Percentiles rank a stretch among this genome's conserved stretches.
Evolutionary conservation across 1,140 invertebrate species (phyloP).

Genomic region (Meloidogyne exigua): DNA sequence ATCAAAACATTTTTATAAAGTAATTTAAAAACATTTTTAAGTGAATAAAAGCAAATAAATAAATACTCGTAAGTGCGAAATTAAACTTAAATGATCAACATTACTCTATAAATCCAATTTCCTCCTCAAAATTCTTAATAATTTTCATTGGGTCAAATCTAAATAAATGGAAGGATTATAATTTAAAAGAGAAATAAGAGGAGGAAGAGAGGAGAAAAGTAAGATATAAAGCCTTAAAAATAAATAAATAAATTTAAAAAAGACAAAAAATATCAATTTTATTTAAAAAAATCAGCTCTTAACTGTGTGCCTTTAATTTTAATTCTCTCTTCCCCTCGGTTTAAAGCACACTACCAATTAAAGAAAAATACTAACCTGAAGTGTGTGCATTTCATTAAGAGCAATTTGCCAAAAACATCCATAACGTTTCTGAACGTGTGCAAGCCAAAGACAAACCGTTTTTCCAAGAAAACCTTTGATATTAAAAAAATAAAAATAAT

Average conservation of each 20-base stretch:
- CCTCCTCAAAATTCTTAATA: neutral
- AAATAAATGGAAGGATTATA: neutral
- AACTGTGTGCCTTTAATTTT: neutral
- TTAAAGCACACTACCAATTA: neutral
- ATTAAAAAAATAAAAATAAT: neutral
- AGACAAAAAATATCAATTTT: neutral
- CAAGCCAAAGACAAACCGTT: neutral
- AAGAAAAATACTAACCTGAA: neutral
- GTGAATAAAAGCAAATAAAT: too few species aligned
- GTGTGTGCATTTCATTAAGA: neutral
- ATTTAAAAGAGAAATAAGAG: neutral
- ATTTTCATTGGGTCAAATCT: neutral
- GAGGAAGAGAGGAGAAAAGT: neutral
- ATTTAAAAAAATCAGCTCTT: neutral
- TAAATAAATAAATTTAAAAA: neutral
- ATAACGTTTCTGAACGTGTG: neutral
- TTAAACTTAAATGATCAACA: too few species aligned
- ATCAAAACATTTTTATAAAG: too few species aligned
- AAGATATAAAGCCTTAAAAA: neutral
- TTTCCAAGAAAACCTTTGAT: conserved; percentile 9
- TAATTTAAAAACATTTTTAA: too few species aligned
- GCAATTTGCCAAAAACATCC: conserved; percentile 13
- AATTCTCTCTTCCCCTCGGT: neutral
- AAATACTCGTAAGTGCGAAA: too few species aligned
- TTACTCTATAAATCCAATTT: neutral